Evolutionary conservation across 2,797 vertebrate species (phyloP), one percentile per base, ranked within the genome.

Genomic region (Numenius phaeopus): DNA sequence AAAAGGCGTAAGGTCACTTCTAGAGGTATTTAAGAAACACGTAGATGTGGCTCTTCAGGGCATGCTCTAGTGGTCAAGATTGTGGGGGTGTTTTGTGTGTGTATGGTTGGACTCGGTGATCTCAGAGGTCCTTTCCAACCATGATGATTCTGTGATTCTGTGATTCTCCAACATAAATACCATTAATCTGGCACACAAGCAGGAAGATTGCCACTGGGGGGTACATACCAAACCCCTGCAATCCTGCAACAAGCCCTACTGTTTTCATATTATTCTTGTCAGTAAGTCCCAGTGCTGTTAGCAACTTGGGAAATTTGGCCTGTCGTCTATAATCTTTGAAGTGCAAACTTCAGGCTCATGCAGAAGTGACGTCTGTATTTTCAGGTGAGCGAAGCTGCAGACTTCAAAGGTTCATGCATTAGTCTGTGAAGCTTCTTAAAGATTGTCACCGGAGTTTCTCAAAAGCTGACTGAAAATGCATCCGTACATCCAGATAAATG

Each of bases 371-470:
- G 78, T 64, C 86, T 93, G 70, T 69, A 57, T 94, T 92, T 92
- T 78, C 89, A 86, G 86, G 82, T 89, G 84, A 90, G 81, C 71
- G 59, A 93, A 76, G 70, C 82, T 69, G 47, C 90, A 92, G 84
- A 95, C 96, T 96, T 97, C 96, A 94, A 97, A 96, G 95, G 58
- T 66, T 91, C 49, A 0, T 32, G 5, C 76, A 67, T 69, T 76
- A 88, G 72, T 30, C 94, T 92, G 58, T 73, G 85, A 95, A 87
- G 76, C 59, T 72, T 86, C 95, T 91, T 94, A 89, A 95, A 94
- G 82, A 91, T 83, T 95, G 95, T 96, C 96, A 96, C 90, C 72
- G 32, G 86, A 89, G 91, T 62, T 91, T 94, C 88, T 94, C 47
- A 80, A 91, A 96, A 76, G 76, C 87, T 73, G 83, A 46, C 62